Evolutionary conservation across 1,140 invertebrate genomes (phyloP).

Genomic region (Drosophila parvula): DNA sequence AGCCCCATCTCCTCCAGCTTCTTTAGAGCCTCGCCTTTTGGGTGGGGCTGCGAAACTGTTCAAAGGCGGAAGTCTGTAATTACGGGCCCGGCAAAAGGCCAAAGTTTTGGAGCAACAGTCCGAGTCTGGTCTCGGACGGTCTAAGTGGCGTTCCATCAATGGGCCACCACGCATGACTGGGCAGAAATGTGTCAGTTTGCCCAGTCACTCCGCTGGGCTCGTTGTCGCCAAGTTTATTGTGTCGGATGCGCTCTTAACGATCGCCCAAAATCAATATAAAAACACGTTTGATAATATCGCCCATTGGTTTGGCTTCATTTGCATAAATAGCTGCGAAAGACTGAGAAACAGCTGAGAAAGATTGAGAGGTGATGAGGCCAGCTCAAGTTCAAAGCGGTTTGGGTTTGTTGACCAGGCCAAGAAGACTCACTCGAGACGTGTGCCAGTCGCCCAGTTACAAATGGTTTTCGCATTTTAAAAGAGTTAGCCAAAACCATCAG

Average conservation of each 20-base stretch:
- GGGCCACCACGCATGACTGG: slow-evolving; percentile 41
- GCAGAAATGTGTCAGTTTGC: slow-evolving; percentile 46
- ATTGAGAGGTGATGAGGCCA: slow-evolving; percentile 21
- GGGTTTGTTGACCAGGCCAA: slow-evolving; percentile 57
- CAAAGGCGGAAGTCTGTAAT: slow-evolving; percentile 76
- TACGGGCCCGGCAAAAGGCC: slow-evolving; percentile 60
- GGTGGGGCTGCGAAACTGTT: slow-evolving; percentile 45
- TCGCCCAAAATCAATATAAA: slow-evolving; percentile 40
- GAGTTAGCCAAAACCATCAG: not conserved
- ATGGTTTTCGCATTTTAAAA: not conserved
- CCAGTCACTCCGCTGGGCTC: slow-evolving; percentile 1
- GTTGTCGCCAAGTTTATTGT: slow-evolving; percentile 31
- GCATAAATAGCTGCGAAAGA: slow-evolving; percentile 38
- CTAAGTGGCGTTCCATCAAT: slow-evolving; percentile 19
- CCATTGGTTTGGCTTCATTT: slow-evolving; percentile 24
- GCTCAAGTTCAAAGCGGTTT: slow-evolving; percentile 64
- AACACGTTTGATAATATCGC: slow-evolving; percentile 22
- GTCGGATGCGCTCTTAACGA: slow-evolving; percentile 28
- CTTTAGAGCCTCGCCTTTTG: slow-evolving; percentile 21
- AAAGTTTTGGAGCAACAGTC: slow-evolving; percentile 42
- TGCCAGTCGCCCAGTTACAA: slow-evolving; percentile 41
- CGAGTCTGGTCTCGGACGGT: slow-evolving; percentile 15
- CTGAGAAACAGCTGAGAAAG: slow-evolving; percentile 18
- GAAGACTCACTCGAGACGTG: slow-evolving; percentile 25
- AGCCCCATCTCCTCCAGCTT: not conserved